Evolutionary conservation across 2,888 invertebrate genomes (phyloP).

Genomic region (Drosophila merina): DNA sequence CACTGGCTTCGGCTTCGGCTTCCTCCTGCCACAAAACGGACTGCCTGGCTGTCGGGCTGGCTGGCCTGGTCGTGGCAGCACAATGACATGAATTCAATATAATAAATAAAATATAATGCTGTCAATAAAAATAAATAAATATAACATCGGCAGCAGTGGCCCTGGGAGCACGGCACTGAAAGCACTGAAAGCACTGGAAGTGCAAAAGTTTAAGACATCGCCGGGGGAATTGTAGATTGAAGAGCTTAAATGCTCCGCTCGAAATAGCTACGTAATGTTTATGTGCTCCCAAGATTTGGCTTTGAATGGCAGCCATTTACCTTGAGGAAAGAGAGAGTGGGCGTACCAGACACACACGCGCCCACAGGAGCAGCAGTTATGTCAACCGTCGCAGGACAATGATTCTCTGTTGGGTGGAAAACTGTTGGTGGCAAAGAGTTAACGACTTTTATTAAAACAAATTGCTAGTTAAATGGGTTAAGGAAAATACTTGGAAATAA

Average conservation of each 20-base stretch:
- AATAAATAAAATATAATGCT: conserved; percentile 80
- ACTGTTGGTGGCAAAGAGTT: not conserved
- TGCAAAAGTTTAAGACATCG: conserved; percentile 53
- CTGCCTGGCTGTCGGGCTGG: conserved; percentile 6
- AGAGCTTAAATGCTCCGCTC: conserved; percentile 69
- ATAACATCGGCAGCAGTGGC: conserved; percentile 43
- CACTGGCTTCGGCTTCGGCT: conserved; percentile 27
- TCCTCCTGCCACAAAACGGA: conserved; percentile 39
- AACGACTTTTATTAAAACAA: conserved; percentile 9
- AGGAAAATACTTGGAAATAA: no score
- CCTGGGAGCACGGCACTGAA: conserved; percentile 8
- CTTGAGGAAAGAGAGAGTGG: not conserved
- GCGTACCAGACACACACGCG: no score
- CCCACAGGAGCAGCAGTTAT: conserved; percentile 7
- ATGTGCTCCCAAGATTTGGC: conserved; percentile 65
- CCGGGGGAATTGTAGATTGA: conserved; percentile 56
- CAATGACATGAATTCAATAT: conserved; percentile 79
- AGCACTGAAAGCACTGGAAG: conserved; percentile 21
- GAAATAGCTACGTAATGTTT: conserved; percentile 74
- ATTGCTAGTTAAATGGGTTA: not conserved
- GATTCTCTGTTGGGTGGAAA: conserved; percentile 16
- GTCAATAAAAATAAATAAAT: conserved; percentile 79
- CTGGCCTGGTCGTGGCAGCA: conserved; percentile 67
- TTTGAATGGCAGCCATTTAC: conserved; percentile 35
- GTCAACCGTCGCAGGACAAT: conserved; percentile 29